phyloP scores from a whole-genome alignment of 2,888 invertebrate species.

The Agonum fuliginosum region DNA sequence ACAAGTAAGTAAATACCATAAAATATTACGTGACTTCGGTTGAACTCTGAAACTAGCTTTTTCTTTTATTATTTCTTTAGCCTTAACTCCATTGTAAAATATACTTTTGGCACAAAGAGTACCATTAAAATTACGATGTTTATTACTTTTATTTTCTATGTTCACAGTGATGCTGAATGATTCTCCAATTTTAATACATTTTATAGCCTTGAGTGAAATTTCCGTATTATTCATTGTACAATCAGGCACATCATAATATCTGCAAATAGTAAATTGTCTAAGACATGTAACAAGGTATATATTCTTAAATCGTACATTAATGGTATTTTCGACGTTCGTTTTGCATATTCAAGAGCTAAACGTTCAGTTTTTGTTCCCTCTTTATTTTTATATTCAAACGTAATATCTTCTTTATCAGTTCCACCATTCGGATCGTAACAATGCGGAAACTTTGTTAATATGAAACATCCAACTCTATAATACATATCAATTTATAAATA shows the following conservation, averaged over 20 bases:
- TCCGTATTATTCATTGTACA: background rate
- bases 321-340: slow-evolving; percentile 66
- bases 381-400: slow-evolving; percentile 80
- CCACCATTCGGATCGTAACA: slow-evolving; percentile 83
- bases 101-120: slow-evolving; percentile 81
- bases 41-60: slow-evolving; percentile 79
- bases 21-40: slow-evolving; percentile 77
- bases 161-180: slow-evolving; percentile 80
- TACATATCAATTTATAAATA: background rate
- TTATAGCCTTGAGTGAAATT: background rate
- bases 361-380: slow-evolving; percentile 87
- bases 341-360: slow-evolving; percentile 84
- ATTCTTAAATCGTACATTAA: background rate
- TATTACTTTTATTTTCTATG: slow-evolving; percentile 77
- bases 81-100: slow-evolving; percentile 85
- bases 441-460: slow-evolving; percentile 84
- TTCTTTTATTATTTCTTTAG: slow-evolving; percentile 81
- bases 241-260: slow-evolving; percentile 59
- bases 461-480: slow-evolving; percentile 82
- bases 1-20: too few species aligned
- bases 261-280: background rate
- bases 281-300: background rate
- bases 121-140: slow-evolving; percentile 80
- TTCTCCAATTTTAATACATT: slow-evolving; percentile 72
- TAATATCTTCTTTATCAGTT: slow-evolving; percentile 82